Base-by-base conservation (phyloP, 2,113 vertebrate genomes). In the Riparia riparia region DNA sequence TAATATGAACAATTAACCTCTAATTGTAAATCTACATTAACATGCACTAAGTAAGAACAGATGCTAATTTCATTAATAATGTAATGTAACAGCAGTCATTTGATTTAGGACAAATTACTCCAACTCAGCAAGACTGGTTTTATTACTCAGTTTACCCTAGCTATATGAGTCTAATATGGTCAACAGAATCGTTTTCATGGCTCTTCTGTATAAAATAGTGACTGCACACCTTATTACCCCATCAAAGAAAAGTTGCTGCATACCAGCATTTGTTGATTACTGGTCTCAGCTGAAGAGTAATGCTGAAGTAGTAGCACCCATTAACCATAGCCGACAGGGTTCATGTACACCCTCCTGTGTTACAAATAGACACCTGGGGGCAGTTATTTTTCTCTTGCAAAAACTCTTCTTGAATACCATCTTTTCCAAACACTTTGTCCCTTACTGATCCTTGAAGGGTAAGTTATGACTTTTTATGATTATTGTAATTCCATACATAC, bases 41-140 rank as follows among this genome's bases (percentile, higher is more conserved):
- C 73, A 64, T 76, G 74, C n/a, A 54, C 28, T 68, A 50, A 13
- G 28, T 65, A 74, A 89, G 73, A 79, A 70, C 56, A 84, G 61
- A 37, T n/a, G 65, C 66, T 91, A 95, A 92, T 66, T 91, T 49
- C 57, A 84, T 91, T 79, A 92, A 95, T 89, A 82, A 93, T 82
- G 64, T 63, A 90, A 41, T n/a, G 32, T 89, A 89, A 78, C 39
- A 78, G 34, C 2, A 2, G 81, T 78, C 29, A 41, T 14, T 64
- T 26, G 34, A 84, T 78, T 84, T 72, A 76, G 78, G 61, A 93
- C 31, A 77, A 92, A 88, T 93, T 72, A 39, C 14, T 65, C 44
- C 47, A 86, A 42, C 72, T 88, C 41, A 85, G n/a, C 50, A 79
- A 94, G 63, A 29, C 32, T 57, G 42, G 19, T 42, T 87, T 77